Conservation (phyloP, 92 coral and sea anemone species). For the Micromussa lordhowensis region DNA sequence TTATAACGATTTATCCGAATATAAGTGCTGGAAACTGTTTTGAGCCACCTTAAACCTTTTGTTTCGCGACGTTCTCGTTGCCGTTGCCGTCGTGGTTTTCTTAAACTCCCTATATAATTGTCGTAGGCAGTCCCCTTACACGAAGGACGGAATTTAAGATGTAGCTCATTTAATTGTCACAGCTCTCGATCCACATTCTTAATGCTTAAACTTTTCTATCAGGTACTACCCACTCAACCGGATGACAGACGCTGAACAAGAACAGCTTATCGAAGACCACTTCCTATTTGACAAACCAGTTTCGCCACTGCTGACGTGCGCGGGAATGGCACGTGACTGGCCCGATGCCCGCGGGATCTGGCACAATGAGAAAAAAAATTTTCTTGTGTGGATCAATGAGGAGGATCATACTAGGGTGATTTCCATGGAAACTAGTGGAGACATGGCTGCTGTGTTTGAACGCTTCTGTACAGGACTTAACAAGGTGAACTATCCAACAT, state of each 20-base stretch:
- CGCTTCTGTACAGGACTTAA: conserved; percentile 85
- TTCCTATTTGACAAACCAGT: conserved; percentile 97
- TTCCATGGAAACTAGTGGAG: conserved; percentile 94
- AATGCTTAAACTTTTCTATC: background rate
- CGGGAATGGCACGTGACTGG: conserved; percentile 99
- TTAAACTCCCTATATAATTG: too few relatives aligned
- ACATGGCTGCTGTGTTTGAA: conserved; percentile 90
- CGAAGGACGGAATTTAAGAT: too few relatives aligned
- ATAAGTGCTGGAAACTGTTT: too few relatives aligned
- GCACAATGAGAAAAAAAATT: conserved; percentile 94
- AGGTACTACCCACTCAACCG: conserved; percentile 93
- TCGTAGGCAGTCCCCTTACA: too few relatives aligned
- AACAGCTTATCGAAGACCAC: conserved; percentile 91
- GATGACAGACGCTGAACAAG: conserved; percentile 94
- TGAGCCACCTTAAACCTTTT: too few relatives aligned
- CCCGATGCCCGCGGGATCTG: conserved; percentile 99
- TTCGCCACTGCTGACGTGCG: conserved; percentile 88
- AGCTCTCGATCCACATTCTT: too few relatives aligned
- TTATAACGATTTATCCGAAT: too few relatives aligned
- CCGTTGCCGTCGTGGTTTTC: too few relatives aligned
- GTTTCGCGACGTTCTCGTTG: too few relatives aligned
- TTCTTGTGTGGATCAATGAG: conserved; percentile 96
- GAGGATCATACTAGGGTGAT: conserved; percentile 96
- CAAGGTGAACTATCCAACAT: conserved; percentile 34
- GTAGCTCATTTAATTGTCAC: too few relatives aligned